phyloP scores from a whole-genome alignment of 2,113 vertebrate species.

The Acrocephalus arundinaceus region DNA sequence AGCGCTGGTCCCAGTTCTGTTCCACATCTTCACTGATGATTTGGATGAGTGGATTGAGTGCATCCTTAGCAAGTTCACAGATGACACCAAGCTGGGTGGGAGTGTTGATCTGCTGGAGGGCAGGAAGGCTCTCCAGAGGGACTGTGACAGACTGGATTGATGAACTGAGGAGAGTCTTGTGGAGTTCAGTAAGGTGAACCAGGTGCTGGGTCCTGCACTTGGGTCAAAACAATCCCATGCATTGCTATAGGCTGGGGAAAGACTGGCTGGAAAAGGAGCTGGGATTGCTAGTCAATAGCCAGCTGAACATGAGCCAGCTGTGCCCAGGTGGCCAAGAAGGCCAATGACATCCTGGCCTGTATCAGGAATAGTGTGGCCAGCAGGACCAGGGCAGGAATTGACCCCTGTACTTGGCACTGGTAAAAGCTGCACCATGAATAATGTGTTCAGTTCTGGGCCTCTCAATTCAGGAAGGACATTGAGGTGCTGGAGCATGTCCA shows the following conservation, averaged over 20 bases:
- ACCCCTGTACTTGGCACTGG: background rate
- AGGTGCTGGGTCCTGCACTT: background rate
- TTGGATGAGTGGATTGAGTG: background rate
- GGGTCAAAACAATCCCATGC: background rate
- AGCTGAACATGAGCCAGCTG: background rate
- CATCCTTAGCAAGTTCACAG: background rate
- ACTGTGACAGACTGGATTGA: rapidly evolving
- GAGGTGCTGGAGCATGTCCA: background rate
- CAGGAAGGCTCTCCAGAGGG: background rate
- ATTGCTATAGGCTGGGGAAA: background rate
- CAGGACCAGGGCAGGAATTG: background rate
- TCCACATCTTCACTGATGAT: background rate
- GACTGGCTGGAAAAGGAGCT: background rate
- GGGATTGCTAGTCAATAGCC: no score
- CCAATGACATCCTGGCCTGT: background rate
- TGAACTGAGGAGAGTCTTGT: background rate
- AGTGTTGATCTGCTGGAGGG: background rate
- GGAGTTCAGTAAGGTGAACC: background rate
- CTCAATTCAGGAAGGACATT: background rate
- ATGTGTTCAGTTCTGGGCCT: background rate
- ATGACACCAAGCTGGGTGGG: background rate
- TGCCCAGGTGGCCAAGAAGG: background rate
- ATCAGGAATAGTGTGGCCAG: background rate
- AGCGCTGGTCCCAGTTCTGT: background rate
- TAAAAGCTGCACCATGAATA: background rate